Base-by-base conservation (phyloP, 2,797 vertebrate species). In the Poeciliopsis presidionis region DNA sequence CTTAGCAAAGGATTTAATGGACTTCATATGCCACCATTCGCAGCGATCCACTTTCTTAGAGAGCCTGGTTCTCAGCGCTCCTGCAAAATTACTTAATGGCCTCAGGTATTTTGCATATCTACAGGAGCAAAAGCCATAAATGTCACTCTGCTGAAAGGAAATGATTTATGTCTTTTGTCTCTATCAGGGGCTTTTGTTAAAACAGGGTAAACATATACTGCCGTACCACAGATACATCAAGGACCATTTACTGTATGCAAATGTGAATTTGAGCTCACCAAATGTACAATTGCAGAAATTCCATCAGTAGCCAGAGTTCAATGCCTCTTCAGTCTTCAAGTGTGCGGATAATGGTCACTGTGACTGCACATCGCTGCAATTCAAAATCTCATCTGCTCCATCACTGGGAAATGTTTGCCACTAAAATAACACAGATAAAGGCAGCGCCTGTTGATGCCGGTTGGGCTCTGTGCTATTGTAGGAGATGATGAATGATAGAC, bases 291-390 rank as follows among this genome's bases (percentile, higher is more conserved):
- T 91, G 92, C 91, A 90, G 86, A 91, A 94, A 94, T 94, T 93
- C 93, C 91, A 93, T 91, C 90, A 92, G 79, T 92, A 91, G 93
- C 86, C 93, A 92, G 85, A 92, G 94, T 93, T 95, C 93, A 95
- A 95, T 90, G 89, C 88, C 94, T 94, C 94, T 94, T 91, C 89
- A 94, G 86, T 93, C 92, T 94, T 94, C 81, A 92, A 95, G 93
- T 93, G 90, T 92, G 83, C 90, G 77, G 91, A 93, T 95, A 95
- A 95, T 95, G 94, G 94, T 94, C 92, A 95, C 91, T 86, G 89
- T 91, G 89, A 90, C 93, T 86, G 91, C 85, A 90, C 89, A 88
- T 86, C 71, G 46, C 86, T 84, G 91, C 93, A 92, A 93, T 94
- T 92, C 92, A 93, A 91, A 94, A 76, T 88, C 86, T 94, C 89